Evolutionary conservation across 2,797 vertebrate species (phyloP).

Genomic region (Smutsia temminckii): DNA sequence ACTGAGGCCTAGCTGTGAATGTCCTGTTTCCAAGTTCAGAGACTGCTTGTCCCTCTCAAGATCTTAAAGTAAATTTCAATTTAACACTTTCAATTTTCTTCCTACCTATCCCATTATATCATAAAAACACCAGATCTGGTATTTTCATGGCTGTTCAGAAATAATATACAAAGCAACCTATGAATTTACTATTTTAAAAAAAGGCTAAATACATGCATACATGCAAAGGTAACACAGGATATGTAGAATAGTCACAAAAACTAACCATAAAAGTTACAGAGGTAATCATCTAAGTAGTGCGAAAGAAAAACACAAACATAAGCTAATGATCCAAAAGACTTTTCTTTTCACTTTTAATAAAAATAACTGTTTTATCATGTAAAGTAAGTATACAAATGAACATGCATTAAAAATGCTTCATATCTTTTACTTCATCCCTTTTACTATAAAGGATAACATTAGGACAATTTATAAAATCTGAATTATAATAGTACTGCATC

Average conservation of each 20-base stretch:
- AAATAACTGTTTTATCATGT: neutral
- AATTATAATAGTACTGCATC: neutral
- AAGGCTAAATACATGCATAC: neutral
- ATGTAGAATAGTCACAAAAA: neutral
- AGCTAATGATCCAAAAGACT: neutral
- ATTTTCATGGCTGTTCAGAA: neutral
- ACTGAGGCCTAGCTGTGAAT: neutral
- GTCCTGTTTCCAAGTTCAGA: neutral
- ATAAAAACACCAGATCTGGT: neutral
- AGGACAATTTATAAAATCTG: neutral
- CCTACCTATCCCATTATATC: neutral
- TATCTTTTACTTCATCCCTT: neutral
- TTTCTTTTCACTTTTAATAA: neutral
- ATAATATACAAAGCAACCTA: neutral
- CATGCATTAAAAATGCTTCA: neutral
- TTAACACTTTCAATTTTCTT: conserved; percentile 40
- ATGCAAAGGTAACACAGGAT: neutral
- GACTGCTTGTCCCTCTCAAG: neutral
- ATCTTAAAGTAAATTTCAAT: neutral
- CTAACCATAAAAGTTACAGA: neutral
- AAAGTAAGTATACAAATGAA: conserved; percentile 15
- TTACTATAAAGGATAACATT: neutral
- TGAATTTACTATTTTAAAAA: neutral
- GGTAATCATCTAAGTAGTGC: neutral
- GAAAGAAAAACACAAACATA: conserved; percentile 13